A percentile compares a stretch with the other conserved stretches of the same genome.
phyloP scores from a whole-genome alignment of 2,797 vertebrate species.

The Microctenopoma steveboyesi region DNA sequence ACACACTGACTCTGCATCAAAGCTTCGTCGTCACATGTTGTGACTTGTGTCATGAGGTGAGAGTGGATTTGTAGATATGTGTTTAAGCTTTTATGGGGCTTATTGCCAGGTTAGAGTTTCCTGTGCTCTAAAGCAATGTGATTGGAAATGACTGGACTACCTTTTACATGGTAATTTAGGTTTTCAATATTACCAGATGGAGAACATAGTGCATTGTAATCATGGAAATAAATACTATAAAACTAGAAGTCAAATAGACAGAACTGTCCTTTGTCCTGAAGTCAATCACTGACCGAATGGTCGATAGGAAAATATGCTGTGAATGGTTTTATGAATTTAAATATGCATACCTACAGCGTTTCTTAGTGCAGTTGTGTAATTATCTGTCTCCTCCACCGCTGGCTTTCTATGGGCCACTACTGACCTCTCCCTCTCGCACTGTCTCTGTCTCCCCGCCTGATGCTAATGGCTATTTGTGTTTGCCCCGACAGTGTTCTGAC shows the following conservation, averaged over 20 bases:
- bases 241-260: neutral
- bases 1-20: too few relatives aligned
- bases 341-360: neutral
- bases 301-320: neutral
- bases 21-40: neutral
- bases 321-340: neutral
- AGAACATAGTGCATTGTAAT: too few relatives aligned
- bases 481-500: conserved; percentile 30
- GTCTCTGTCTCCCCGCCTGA: conserved; percentile 21
- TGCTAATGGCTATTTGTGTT: conserved; percentile 66
- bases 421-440: conserved; percentile 28
- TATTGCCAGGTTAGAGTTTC: neutral
- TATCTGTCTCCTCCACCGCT: neutral
- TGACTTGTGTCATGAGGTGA: too few relatives aligned
- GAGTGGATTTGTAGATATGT: neutral
- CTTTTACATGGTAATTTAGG: too few relatives aligned
- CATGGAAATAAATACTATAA: too few relatives aligned
- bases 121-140: too few relatives aligned
- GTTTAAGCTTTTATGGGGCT: neutral
- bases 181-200: too few relatives aligned
- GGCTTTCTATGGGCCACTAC: conserved; percentile 4
- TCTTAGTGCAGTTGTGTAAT: neutral
- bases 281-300: neutral
- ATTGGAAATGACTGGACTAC: too few relatives aligned
- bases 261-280: neutral